Percentiles rank a stretch among this genome's conserved stretches.
Evolutionary conservation across 2,888 invertebrate genomes (phyloP).

Genomic region (Troglohyphantes excavatus): DNA sequence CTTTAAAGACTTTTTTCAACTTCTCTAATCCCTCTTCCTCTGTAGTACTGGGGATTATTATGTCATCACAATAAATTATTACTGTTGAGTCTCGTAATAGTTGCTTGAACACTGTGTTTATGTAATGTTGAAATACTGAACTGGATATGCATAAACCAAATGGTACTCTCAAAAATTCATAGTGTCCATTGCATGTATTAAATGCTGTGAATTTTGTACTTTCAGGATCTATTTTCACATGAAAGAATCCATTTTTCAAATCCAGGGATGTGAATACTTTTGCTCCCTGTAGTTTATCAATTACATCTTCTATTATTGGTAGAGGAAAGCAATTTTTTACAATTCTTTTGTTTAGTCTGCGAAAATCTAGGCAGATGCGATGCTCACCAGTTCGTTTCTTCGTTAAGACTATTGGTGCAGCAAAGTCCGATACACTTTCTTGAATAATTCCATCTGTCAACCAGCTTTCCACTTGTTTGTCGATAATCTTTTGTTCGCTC

Average conservation of each 20-base stretch:
- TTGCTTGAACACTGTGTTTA: background rate
- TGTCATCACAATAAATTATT: slow-evolving; percentile 42
- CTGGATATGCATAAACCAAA: background rate
- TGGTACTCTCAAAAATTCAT: slow-evolving; percentile 15
- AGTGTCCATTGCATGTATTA: no score
- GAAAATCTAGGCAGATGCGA: slow-evolving; percentile 36
- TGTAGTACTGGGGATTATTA: background rate
- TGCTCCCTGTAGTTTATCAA: slow-evolving; percentile 36
- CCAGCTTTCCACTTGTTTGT: no score
- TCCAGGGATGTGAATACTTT: slow-evolving; percentile 27
- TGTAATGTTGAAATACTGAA: background rate
- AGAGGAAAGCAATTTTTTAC: slow-evolving; percentile 28
- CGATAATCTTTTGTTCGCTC: no score
- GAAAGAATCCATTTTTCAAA: no score
- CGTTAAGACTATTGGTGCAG: slow-evolving; percentile 2
- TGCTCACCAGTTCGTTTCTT: slow-evolving; percentile 27
- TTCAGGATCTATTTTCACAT: no score
- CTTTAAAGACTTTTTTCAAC: slow-evolving; percentile 2
- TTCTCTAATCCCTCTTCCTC: background rate
- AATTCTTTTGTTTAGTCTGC: slow-evolving; percentile 8
- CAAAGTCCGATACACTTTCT: no score
- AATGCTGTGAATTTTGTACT: no score
- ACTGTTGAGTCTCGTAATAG: slow-evolving; percentile 9
- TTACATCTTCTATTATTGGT: slow-evolving; percentile 27
- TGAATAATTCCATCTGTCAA: no score